phyloP scores from a whole-genome alignment of 2,797 vertebrate genomes.

The Rhabdomys pumilio region DNA sequence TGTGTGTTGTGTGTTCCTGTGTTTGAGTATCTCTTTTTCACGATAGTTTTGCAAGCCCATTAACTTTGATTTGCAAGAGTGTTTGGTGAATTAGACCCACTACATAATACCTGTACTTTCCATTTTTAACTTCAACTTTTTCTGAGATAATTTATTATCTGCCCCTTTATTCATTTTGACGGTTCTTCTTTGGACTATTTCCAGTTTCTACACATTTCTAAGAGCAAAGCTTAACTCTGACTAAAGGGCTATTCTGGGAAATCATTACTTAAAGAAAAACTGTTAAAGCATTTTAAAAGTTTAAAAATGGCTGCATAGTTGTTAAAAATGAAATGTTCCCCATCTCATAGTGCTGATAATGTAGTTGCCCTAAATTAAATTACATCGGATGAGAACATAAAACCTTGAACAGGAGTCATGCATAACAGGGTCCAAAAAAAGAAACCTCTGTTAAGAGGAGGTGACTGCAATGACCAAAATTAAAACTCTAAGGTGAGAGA shows the following conservation, averaged over 20 bases:
- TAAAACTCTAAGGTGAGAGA: constrained; percentile 57
- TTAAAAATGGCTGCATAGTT: constrained; percentile 77
- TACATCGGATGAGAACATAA: constrained; percentile 73
- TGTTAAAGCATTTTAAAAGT: constrained; percentile 78
- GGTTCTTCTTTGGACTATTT: constrained; percentile 77
- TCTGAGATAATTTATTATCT: constrained; percentile 79
- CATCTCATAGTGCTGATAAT: constrained; percentile 81
- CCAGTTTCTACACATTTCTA: constrained; percentile 75
- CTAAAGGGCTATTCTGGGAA: constrained; percentile 81
- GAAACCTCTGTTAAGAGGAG: constrained; percentile 70
- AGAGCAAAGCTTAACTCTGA: constrained; percentile 76
- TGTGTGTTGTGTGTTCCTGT: not conserved
- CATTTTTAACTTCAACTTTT: constrained; percentile 69
- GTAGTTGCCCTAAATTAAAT: constrained; percentile 79
- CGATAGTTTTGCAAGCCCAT: not conserved
- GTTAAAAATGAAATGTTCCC: constrained; percentile 77
- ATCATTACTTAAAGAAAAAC: constrained; percentile 80
- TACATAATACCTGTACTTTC: constrained; percentile 50
- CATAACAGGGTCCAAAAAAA: constrained; percentile 61
- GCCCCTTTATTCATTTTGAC: constrained; percentile 68
- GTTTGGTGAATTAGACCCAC: constrained; percentile 59
- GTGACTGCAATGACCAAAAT: constrained; percentile 62
- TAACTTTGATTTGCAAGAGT: constrained; percentile 19
- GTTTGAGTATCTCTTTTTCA: not conserved
- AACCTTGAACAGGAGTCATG: constrained; percentile 74